These are phyloP conservation scores for Urophycis tenuis DNA, from an alignment of 2,797 vertebrate genomes.

Conservation along the genomic window DNA sequence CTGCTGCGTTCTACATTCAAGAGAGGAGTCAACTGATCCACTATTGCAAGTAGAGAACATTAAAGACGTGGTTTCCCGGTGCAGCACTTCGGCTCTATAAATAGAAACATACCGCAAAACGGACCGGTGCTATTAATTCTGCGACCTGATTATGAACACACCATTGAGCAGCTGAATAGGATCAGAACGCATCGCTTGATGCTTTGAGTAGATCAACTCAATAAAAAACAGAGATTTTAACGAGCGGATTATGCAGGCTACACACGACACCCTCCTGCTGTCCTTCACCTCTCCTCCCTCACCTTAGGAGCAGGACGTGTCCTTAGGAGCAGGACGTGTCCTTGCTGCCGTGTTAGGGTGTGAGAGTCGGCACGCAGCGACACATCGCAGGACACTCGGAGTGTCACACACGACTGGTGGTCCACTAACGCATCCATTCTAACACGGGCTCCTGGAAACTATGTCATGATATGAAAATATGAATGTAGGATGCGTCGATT, in stretches of 20 bases:
- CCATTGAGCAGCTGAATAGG: not conserved
- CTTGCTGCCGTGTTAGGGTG: too few relatives aligned
- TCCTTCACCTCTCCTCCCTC: not conserved
- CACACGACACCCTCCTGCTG: not conserved
- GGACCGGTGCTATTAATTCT: slow-evolving; percentile 67
- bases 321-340: too few relatives aligned
- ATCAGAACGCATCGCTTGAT: not conserved
- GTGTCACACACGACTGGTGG: slow-evolving; percentile 38
- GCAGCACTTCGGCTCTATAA: slow-evolving; percentile 71
- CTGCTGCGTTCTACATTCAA: slow-evolving; percentile 35
- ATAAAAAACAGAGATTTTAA: slow-evolving; percentile 11
- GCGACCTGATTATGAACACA: not conserved
- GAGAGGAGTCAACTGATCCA: slow-evolving; percentile 54
- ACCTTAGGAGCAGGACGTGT: slow-evolving; percentile 33
- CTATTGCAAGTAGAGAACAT: slow-evolving; percentile 59
- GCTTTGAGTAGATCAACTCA: not conserved
- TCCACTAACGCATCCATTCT: slow-evolving; percentile 33
- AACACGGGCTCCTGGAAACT: not conserved
- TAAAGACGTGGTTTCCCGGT: slow-evolving; percentile 59
- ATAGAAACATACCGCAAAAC: slow-evolving; percentile 75
- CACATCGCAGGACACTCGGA: slow-evolving; percentile 57
- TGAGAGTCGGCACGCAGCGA: slow-evolving; percentile 44
- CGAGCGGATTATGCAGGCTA: slow-evolving; percentile 13
- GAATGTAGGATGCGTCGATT: not conserved
- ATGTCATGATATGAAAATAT: not conserved